These are phyloP conservation scores for Neogobius melanostomus DNA, from an alignment of 2,113 vertebrate species.

Conservation along the genomic window DNA sequence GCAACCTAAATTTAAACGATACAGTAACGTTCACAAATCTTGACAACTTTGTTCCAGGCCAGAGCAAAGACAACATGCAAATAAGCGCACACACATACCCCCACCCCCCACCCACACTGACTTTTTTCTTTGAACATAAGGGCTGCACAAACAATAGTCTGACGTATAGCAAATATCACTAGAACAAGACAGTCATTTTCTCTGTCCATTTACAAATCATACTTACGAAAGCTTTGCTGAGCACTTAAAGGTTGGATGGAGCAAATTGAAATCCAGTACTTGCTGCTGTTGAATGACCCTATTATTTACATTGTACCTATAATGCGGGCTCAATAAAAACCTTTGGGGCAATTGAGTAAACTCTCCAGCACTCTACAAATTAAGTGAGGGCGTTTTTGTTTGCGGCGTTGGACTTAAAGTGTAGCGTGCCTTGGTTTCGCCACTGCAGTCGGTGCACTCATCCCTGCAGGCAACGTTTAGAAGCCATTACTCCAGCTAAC, in stretches of 20 bases:
- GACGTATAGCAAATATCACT: not conserved
- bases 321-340: conserved; percentile 11
- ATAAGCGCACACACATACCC: too few species aligned
- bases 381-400: conserved; percentile 11
- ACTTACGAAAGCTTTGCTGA: not conserved
- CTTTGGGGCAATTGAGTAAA: conserved; percentile 16
- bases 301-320: conserved; percentile 13
- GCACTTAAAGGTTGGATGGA: not conserved
- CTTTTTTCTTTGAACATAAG: not conserved
- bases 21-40: too few species aligned
- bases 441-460: conserved; percentile 53
- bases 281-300: not conserved
- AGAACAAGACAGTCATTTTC: not conserved
- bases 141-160: not conserved
- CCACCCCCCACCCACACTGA: too few species aligned
- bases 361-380: conserved; percentile 5
- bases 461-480: conserved; percentile 64
- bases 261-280: conserved; percentile 1
- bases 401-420: conserved; percentile 36
- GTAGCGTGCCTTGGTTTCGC: conserved; percentile 37
- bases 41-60: too few species aligned
- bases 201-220: not conserved
- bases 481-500: conserved; percentile 64
- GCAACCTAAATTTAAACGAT: too few species aligned
- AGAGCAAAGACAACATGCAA: too few species aligned